Percentiles rank a stretch among this genome's conserved stretches.
Conservation (phyloP, 2,888 invertebrate genomes). For the Nomada lathburiana region DNA sequence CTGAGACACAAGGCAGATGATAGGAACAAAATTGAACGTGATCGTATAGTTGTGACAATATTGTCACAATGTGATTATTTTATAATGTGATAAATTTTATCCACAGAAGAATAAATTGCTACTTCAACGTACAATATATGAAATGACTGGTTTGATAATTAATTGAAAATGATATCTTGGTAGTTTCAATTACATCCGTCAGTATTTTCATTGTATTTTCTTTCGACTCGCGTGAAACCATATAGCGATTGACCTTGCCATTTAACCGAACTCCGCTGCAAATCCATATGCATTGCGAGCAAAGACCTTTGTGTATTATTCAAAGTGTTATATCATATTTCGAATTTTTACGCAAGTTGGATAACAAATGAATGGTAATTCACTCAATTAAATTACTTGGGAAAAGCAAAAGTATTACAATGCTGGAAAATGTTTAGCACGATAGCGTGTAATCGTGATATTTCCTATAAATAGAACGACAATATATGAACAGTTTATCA, state of each 20-base stretch:
- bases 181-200: slow-evolving; percentile 19
- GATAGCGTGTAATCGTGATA: slow-evolving; percentile 25
- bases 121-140: not conserved
- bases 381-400: not conserved
- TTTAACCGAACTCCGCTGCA: slow-evolving; percentile 37
- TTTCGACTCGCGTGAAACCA: slow-evolving; percentile 29
- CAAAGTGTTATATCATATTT: slow-evolving; percentile 19
- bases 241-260: slow-evolving; percentile 43
- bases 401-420: not conserved
- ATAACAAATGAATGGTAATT: not conserved
- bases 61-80: too few relatives aligned
- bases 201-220: slow-evolving; percentile 39
- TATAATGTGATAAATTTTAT: not conserved
- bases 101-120: not conserved
- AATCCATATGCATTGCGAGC: slow-evolving; percentile 58
- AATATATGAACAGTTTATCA: slow-evolving; percentile 46
- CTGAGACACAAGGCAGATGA: slow-evolving; percentile 12
- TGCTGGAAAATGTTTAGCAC: slow-evolving; percentile 7
- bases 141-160: slow-evolving; percentile 15
- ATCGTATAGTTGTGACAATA: slow-evolving; percentile 12
- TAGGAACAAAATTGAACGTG: slow-evolving; percentile 16
- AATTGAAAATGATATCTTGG: slow-evolving; percentile 9
- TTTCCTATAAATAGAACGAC: slow-evolving; percentile 54
- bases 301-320: slow-evolving; percentile 60
- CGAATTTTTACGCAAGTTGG: not conserved